Evolutionary conservation across 2,113 vertebrate species (phyloP).

Genomic region (Eubucco bourcierii): DNA sequence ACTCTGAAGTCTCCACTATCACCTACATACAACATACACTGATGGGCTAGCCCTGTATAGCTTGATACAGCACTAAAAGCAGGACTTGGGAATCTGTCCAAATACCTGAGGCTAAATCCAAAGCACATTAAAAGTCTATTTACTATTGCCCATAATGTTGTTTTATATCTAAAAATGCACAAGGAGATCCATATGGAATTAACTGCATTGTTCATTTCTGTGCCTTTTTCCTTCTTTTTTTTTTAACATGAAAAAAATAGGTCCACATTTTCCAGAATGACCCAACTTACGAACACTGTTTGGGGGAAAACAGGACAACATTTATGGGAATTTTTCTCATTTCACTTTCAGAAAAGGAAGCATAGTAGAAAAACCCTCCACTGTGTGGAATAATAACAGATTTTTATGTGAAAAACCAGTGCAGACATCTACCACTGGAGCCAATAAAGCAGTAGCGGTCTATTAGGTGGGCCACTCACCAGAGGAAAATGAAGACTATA

Average conservation of each 20-base stretch:
- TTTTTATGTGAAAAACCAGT: background rate
- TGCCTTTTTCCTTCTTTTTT: background rate
- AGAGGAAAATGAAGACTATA: background rate
- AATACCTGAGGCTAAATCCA: constrained; percentile 48
- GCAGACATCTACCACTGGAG: background rate
- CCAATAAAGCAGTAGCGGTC: constrained; percentile 8
- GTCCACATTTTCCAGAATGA: constrained; percentile 1
- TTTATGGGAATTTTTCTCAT: background rate
- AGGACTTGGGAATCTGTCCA: constrained; percentile 46
- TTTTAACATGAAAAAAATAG: constrained; percentile 19
- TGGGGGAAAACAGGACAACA: background rate
- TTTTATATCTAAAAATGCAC: constrained; percentile 24
- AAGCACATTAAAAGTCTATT: constrained; percentile 36
- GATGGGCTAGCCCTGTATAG: background rate
- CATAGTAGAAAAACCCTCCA: background rate
- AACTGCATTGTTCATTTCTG: constrained; percentile 11
- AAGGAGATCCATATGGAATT: constrained; percentile 31
- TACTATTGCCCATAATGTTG: constrained; percentile 34
- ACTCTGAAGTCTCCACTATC: background rate
- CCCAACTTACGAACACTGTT: background rate
- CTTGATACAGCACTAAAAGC: constrained; percentile 13
- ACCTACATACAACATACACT: background rate
- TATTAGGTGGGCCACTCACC: background rate
- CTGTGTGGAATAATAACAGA: background rate
- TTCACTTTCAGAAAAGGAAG: background rate